phyloP scores from a whole-genome alignment of 2,797 vertebrate species.

The Manis pentadactyla region DNA sequence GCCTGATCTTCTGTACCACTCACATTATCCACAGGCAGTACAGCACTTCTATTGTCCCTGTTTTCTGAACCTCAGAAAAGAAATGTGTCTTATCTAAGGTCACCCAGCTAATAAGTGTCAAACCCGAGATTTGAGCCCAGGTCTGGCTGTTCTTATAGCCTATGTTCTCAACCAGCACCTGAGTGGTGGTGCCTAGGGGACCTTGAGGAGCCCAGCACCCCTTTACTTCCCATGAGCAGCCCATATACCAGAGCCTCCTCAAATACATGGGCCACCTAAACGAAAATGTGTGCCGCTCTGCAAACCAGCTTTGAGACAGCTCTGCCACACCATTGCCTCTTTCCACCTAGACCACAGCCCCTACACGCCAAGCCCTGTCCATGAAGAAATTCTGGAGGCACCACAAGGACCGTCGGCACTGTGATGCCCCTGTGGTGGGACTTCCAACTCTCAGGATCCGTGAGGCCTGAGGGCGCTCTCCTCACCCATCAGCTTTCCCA shows the following conservation, averaged over 20 bases:
- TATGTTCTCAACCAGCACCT: background rate
- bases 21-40: background rate
- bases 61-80: background rate
- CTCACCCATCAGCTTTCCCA: background rate
- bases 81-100: background rate
- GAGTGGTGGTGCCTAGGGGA: background rate
- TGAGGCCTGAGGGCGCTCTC: background rate
- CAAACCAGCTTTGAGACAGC: background rate
- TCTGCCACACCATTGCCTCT: background rate
- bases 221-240: background rate
- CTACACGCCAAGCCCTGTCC: background rate
- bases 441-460: background rate
- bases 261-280: background rate
- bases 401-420: too few species aligned
- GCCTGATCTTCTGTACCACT: background rate
- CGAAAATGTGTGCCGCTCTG: background rate
- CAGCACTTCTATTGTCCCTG: background rate
- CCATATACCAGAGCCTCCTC: background rate
- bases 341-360: background rate
- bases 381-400: background rate
- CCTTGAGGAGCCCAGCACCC: background rate
- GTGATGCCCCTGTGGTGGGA: accelerated
- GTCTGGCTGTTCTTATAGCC: background rate
- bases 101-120: background rate
- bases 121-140: background rate